A percentile compares a stretch with the other conserved stretches of the same genome.
These are phyloP conservation scores for Phodopus roborovskii DNA, from an alignment of 2,113 vertebrate genomes.

Conservation along the genomic window DNA sequence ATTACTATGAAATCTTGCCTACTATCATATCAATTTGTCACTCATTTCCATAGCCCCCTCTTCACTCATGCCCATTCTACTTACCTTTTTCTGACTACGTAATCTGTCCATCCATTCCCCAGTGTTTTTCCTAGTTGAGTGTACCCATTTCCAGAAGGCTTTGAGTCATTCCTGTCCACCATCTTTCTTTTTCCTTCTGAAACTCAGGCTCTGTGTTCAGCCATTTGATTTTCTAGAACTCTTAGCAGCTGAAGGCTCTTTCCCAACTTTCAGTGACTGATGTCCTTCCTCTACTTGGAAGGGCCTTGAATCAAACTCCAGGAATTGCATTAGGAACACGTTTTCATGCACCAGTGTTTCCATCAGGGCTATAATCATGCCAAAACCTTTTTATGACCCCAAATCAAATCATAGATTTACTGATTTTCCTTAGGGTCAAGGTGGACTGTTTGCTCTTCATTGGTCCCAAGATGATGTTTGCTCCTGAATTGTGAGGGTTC, in stretches of 20 bases:
- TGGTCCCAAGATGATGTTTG: neutral
- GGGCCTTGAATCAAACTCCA: neutral
- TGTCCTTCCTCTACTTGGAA: neutral
- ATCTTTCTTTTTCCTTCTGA: neutral
- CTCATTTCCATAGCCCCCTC: neutral
- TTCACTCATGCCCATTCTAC: neutral
- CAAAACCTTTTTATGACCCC: neutral
- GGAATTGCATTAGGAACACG: neutral
- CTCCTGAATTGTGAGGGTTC: neutral
- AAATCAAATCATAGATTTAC: too few relatives aligned
- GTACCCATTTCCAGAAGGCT: too few relatives aligned
- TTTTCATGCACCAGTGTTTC: neutral
- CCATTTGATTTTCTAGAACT: neutral
- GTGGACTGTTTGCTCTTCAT: neutral
- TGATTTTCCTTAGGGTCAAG: neutral
- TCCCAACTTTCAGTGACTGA: neutral
- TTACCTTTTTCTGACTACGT: neutral
- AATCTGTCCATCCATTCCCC: neutral
- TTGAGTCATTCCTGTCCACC: neutral
- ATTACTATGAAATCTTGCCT: neutral
- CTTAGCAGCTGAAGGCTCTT: neutral
- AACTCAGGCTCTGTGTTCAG: neutral
- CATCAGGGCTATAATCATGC: neutral
- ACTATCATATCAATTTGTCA: neutral
- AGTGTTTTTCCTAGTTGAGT: rapidly evolving